Conservation (phyloP, 2,797 vertebrate species). For the Lacerta bilineata region DNA sequence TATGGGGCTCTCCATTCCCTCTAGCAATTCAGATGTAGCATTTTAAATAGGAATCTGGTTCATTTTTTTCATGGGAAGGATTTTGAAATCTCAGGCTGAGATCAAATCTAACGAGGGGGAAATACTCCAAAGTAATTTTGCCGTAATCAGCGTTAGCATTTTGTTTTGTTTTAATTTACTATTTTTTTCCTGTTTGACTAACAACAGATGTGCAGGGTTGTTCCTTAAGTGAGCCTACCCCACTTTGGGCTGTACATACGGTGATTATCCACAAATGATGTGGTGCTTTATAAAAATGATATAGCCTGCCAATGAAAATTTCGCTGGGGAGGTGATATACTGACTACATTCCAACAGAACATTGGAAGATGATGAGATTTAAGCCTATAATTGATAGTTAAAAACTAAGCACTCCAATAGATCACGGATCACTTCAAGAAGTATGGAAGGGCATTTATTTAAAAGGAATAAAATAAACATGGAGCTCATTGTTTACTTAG, state of each 20-base stretch:
- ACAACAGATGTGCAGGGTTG: constrained; percentile 66
- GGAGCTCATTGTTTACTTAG: constrained; percentile 29
- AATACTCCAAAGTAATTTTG: constrained; percentile 66
- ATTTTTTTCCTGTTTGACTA: constrained; percentile 67
- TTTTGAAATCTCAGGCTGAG: constrained; percentile 44
- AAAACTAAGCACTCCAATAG: constrained; percentile 43
- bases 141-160: constrained; percentile 45
- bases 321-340: constrained; percentile 19
- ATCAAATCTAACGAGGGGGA: constrained; percentile 60
- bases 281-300: constrained; percentile 56
- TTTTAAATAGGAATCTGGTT: constrained; percentile 45
- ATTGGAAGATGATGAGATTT: constrained; percentile 29
- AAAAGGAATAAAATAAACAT: background rate
- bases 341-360: constrained; percentile 23
- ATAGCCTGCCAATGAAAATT: constrained; percentile 52
- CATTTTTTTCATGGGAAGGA: constrained; percentile 32
- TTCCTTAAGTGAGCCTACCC: constrained; percentile 48
- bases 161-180: constrained; percentile 23
- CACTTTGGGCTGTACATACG: constrained; percentile 35
- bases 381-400: constrained; percentile 41
- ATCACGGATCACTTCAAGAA: constrained; percentile 47
- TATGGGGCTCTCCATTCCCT: constrained; percentile 47
- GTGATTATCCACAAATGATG: constrained; percentile 61
- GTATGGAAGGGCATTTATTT: constrained; percentile 29
- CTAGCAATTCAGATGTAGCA: constrained; percentile 28